A percentile compares a stretch with the other conserved stretches of the same genome.
phyloP scores from a whole-genome alignment of 2,888 invertebrate genomes.

The Eupithecia abbreviata region DNA sequence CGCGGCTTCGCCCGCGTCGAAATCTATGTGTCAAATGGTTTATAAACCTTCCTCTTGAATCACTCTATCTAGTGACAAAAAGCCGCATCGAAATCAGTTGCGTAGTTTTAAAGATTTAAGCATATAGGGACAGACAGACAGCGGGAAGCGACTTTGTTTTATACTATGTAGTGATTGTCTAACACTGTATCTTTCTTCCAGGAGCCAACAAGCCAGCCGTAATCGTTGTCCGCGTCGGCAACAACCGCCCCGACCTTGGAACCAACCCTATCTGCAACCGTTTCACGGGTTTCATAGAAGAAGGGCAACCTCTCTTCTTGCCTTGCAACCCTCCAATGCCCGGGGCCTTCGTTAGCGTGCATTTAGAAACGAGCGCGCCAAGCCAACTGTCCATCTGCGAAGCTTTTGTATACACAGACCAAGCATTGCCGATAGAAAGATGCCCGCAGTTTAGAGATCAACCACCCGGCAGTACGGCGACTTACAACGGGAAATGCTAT shows the following conservation, averaged over 20 bases:
- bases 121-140: too few relatives aligned
- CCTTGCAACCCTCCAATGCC: conserved; percentile 98
- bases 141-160: too few relatives aligned
- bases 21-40: too few relatives aligned
- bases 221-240: conserved; percentile 94
- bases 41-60: too few relatives aligned
- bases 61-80: too few relatives aligned
- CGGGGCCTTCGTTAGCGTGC: conserved; percentile 96
- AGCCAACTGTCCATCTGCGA: conserved; percentile 95
- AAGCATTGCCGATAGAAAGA: conserved; percentile 94
- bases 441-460: conserved; percentile 97
- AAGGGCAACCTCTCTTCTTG: conserved; percentile 94
- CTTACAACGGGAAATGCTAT: conserved; percentile 97
- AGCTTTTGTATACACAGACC: conserved; percentile 96
- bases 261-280: conserved; percentile 96
- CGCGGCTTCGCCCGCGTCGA: too few relatives aligned
- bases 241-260: conserved; percentile 95
- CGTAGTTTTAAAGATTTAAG: too few relatives aligned
- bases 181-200: conserved; percentile 56
- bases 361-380: conserved; percentile 89
- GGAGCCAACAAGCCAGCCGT: conserved; percentile 91
- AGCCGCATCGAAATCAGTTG: too few relatives aligned
- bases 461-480: conserved; percentile 95
- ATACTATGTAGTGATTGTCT: background rate
- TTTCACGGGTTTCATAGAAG: conserved; percentile 93